Evolutionary conservation across 2,888 invertebrate genomes (phyloP), one percentile per base, ranked within the genome.

Genomic region (Asteroscopus sphinx): DNA sequence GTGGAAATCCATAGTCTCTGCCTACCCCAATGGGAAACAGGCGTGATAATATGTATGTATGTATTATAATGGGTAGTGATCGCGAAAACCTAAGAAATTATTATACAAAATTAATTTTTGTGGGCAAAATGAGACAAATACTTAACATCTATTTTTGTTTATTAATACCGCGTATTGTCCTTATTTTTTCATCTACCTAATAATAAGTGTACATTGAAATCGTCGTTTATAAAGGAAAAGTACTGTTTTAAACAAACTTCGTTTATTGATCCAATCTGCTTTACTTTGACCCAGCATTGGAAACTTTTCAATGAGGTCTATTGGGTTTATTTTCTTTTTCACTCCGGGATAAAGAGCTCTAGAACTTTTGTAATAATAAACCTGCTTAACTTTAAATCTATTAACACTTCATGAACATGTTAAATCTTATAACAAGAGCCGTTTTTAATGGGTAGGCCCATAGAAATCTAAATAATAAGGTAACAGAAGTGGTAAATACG

Each of bases 291-390:
- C 37, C 17, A 5, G n/a, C 17, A n/a, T 17, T 8, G 11, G 25
- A 39, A 39, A 39, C 12, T 25, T 39, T 25, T 21, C 21, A 39
- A 25, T 39, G n/a, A 39, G 36, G 8, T 12, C 12, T 12, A 25
- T 25, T n/a, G 12, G n/a, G 8, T 21, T 21, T 36, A 36, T 28
- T 15, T 36, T 17, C 9, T 39, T 37, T 39, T 39, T 39, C 39
- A 39, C 21, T 39, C 12, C 12, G 3, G 25, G 7, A 8, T 39
- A 39, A 21, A 39, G 21, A 39, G 12, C n/a, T 39, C 1, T 4
- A 16, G 3, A 35, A 35, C 15, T 35, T 15, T 35, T 15, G 3
- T 7, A 8, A 15, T 15, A 7, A 15, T 12, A 32, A 12, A 32
- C n/a, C 32, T 32, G n/a, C 4, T 32, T 12, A 32, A 12, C 12